These are phyloP conservation scores for Synanthedon myopaeformis DNA, from an alignment of 2,888 invertebrate species.

Conservation along the genomic window DNA sequence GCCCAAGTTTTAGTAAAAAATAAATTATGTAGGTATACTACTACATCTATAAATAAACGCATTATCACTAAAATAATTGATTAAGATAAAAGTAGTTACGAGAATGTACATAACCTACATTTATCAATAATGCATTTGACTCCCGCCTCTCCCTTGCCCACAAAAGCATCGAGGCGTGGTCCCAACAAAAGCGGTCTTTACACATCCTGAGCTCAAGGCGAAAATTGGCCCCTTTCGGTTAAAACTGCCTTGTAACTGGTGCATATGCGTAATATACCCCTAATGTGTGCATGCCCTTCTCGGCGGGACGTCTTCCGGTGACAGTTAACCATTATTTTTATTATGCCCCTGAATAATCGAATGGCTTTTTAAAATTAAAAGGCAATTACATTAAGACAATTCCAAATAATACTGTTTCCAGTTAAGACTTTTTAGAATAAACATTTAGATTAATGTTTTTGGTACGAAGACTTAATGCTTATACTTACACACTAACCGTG, in stretches of 20 bases:
- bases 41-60: too few relatives aligned
- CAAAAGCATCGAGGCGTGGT: slow-evolving; percentile 51
- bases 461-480: too few relatives aligned
- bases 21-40: too few relatives aligned
- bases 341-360: neutral
- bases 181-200: slow-evolving; percentile 35
- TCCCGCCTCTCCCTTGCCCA: slow-evolving; percentile 12
- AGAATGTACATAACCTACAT: neutral
- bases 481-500: too few relatives aligned
- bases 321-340: slow-evolving; percentile 14
- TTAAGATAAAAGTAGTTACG: neutral
- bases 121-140: slow-evolving; percentile 9
- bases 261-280: slow-evolving; percentile 42
- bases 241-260: slow-evolving; percentile 43
- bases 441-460: too few relatives aligned
- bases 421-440: too few relatives aligned
- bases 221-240: slow-evolving; percentile 53
- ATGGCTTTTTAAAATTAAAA: neutral
- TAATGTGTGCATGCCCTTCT: slow-evolving; percentile 36
- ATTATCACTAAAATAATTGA: too few relatives aligned
- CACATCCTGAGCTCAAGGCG: slow-evolving; percentile 39
- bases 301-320: slow-evolving; percentile 56
- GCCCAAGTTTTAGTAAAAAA: too few relatives aligned
- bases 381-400: neutral
- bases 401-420: too few relatives aligned